Conservation (phyloP, 2,797 vertebrate species). For the Hafferia zeledoni region DNA sequence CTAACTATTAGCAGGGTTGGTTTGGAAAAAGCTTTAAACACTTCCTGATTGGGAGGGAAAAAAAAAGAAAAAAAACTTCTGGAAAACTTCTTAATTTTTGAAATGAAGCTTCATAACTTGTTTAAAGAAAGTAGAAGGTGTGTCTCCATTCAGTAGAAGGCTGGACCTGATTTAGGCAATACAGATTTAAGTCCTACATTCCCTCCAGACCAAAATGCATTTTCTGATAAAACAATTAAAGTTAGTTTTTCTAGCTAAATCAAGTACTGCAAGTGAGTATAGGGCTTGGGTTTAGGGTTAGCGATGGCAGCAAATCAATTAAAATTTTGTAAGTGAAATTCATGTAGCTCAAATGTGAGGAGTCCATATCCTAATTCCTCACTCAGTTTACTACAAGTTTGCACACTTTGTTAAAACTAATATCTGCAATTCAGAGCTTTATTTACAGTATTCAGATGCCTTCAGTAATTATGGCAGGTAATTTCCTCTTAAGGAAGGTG, state of each 20-base stretch:
- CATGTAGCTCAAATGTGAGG: background rate
- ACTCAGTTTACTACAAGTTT: background rate
- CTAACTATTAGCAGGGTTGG: background rate
- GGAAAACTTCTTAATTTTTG: background rate
- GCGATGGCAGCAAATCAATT: background rate
- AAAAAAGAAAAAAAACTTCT: background rate
- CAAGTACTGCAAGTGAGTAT: background rate
- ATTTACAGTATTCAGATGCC: background rate
- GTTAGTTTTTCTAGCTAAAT: background rate
- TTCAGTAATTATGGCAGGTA: background rate
- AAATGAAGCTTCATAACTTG: background rate
- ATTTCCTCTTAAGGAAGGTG: background rate
- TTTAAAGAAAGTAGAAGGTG: background rate
- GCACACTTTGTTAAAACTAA: background rate
- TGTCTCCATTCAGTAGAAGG: background rate
- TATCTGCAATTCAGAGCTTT: background rate
- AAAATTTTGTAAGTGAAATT: background rate
- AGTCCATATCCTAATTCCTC: background rate
- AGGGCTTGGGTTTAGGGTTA: background rate
- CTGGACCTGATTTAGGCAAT: background rate
- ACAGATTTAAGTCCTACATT: background rate
- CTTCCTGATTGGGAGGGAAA: background rate
- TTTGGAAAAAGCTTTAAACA: background rate
- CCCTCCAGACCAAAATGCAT: background rate
- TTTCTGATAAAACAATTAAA: background rate